Conservation (phyloP, 2,888 invertebrate genomes). For the Steinernema scapterisci region DNA sequence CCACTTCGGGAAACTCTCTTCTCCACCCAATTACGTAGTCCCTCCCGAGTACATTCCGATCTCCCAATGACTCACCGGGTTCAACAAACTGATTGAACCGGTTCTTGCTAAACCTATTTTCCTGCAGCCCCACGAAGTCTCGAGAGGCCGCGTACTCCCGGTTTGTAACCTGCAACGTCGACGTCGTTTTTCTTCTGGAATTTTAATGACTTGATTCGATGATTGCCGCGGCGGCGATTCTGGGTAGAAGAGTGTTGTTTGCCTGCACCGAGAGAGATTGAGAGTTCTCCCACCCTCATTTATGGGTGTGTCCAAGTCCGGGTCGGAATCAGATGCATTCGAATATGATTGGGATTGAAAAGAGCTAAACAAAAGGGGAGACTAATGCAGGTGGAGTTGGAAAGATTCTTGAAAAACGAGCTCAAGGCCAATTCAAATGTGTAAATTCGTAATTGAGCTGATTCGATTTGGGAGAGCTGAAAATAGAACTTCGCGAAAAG, state of each 20-base stretch:
- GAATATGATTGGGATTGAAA: no score
- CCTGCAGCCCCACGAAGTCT: not conserved
- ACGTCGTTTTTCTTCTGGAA: not conserved
- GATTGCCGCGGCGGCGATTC: not conserved
- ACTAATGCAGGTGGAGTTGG: no score
- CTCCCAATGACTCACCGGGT: not conserved
- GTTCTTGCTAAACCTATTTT: not conserved
- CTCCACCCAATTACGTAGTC: no score
- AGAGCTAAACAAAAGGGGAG: no score
- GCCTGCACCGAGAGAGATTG: not conserved
- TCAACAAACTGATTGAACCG: slow-evolving; percentile 31
- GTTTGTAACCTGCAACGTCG: not conserved
- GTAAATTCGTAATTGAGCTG: no score
- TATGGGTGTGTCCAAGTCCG: not conserved
- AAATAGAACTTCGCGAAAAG: no score
- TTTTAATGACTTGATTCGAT: slow-evolving; percentile 25
- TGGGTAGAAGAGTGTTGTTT: not conserved
- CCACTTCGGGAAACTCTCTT: not conserved
- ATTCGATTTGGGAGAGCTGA: no score
- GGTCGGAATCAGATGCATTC: not conserved
- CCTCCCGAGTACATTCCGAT: slow-evolving; percentile 12
- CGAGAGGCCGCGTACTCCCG: not conserved
- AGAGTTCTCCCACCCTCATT: not conserved
- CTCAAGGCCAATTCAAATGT: no score
- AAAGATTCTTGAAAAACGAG: no score